These are phyloP conservation scores for Hemicrepidius hirtus DNA, from an alignment of 2,888 invertebrate species.

Conservation along the genomic window DNA sequence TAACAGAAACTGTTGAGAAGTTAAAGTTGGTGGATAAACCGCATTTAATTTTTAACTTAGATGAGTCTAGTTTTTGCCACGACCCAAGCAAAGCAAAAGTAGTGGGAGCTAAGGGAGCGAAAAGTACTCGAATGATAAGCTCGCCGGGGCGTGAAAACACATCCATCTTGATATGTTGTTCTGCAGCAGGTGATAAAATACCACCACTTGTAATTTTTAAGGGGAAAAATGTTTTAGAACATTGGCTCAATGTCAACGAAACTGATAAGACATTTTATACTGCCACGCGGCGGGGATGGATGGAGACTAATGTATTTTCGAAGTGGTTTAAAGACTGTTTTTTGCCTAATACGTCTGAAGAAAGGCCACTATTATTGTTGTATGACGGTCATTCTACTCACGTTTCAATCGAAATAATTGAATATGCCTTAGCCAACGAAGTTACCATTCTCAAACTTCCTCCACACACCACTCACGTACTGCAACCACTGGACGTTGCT, in stretches of 20 bases:
- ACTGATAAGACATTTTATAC: not conserved
- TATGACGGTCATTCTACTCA: slow-evolving; percentile 15
- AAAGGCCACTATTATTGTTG: not conserved
- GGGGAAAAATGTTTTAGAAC: slow-evolving; percentile 62
- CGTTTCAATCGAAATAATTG: not conserved
- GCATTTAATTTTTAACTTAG: slow-evolving; percentile 21
- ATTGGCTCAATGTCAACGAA: slow-evolving; percentile 54
- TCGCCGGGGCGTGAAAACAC: slow-evolving; percentile 27
- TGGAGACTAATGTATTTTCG: not conserved
- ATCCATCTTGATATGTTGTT: slow-evolving; percentile 19
- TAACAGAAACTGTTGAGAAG: not conserved
- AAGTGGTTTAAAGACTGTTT: slow-evolving; percentile 20
- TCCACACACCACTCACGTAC: not conserved
- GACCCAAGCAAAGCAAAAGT: slow-evolving; percentile 42
- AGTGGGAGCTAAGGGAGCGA: slow-evolving; percentile 24
- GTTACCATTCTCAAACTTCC: slow-evolving; percentile 11
- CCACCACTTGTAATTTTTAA: slow-evolving; percentile 52
- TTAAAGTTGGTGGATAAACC: slow-evolving; percentile 14
- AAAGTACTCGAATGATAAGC: slow-evolving; percentile 24
- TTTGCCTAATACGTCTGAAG: not conserved
- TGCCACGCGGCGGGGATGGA: not conserved
- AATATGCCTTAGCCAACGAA: not conserved
- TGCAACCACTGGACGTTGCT: slow-evolving; percentile 6
- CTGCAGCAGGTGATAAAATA: slow-evolving; percentile 48
- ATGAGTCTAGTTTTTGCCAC: slow-evolving; percentile 20